Conservation (phyloP, 53 echinoderm and acorn worm species). For the Holothuria leucospilota region DNA sequence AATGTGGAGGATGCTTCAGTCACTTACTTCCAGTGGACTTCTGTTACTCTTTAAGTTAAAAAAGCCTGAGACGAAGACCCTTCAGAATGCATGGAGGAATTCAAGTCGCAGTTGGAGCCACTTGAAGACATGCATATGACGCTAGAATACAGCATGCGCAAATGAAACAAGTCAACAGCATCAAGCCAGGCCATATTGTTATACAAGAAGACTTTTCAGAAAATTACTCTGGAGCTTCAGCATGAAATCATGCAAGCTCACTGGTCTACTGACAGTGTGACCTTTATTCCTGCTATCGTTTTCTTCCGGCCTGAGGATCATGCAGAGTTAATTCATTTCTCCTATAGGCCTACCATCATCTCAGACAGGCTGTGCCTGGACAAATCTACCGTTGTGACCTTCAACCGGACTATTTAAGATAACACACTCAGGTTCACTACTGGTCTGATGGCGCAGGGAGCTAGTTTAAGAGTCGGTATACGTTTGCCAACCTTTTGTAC, state of each 20-base stretch:
- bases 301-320: slow-evolving; percentile 8
- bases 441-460: slow-evolving; percentile 26
- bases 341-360: slow-evolving; percentile 17
- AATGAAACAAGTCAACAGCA: slow-evolving; percentile 14
- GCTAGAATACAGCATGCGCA: slow-evolving; percentile 33
- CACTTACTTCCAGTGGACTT: slow-evolving; percentile 26
- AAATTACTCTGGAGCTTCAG: slow-evolving; percentile 28
- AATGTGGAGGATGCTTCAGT: background rate
- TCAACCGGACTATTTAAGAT: slow-evolving; percentile 14
- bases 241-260: slow-evolving; percentile 36
- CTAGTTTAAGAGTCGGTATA: slow-evolving; percentile 28
- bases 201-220: slow-evolving; percentile 28
- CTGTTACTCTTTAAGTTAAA: background rate
- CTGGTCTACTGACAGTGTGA: slow-evolving; percentile 31
- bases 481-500: slow-evolving; percentile 25
- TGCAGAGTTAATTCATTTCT: slow-evolving; percentile 23
- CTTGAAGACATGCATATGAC: slow-evolving; percentile 39
- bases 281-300: slow-evolving; percentile 26
- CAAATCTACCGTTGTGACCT: slow-evolving; percentile 23
- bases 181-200: slow-evolving; percentile 11
- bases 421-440: slow-evolving; percentile 21
- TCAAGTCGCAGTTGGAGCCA: background rate
- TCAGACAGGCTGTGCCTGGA: slow-evolving; percentile 34
- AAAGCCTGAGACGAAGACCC: slow-evolving; percentile 6
- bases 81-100: slow-evolving; percentile 24